Evolutionary conservation across 2,888 invertebrate species (phyloP).

Genomic region (Ypsolopha sequella): DNA sequence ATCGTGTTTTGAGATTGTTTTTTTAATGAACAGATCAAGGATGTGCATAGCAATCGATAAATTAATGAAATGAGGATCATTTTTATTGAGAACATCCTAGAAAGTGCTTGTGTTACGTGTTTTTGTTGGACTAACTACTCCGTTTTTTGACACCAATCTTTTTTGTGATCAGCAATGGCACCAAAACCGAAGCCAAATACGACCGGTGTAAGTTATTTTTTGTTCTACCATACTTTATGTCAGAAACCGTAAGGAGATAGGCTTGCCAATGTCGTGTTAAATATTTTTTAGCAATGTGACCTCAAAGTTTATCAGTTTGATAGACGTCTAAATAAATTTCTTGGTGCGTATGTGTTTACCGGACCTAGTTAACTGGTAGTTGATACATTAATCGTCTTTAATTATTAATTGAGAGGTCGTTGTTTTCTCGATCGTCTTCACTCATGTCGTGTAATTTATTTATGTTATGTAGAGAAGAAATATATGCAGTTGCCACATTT

Average conservation of each 20-base stretch:
- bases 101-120: conserved; percentile 23
- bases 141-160: conserved; percentile 36
- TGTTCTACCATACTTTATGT: not conserved
- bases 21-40: conserved; percentile 6
- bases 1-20: not conserved
- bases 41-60: conserved; percentile 15
- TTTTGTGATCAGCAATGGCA: conserved; percentile 23
- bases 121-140: conserved; percentile 37
- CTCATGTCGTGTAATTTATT: too few relatives aligned
- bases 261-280: not conserved
- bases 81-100: conserved; percentile 32
- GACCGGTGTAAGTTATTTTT: conserved; percentile 17
- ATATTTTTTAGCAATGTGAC: conserved; percentile 1
- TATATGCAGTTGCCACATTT: too few relatives aligned
- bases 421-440: too few relatives aligned
- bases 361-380: too few relatives aligned
- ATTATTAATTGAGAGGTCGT: too few relatives aligned
- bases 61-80: conserved; percentile 34
- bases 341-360: not conserved
- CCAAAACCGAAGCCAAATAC: conserved; percentile 38
- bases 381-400: too few relatives aligned
- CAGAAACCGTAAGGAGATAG: too few relatives aligned
- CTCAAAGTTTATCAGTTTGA: not conserved
- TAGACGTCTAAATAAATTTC: not conserved
- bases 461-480: too few relatives aligned